Evolutionary conservation across 2,113 vertebrate species (phyloP).

Genomic region (Rhea pennata): DNA sequence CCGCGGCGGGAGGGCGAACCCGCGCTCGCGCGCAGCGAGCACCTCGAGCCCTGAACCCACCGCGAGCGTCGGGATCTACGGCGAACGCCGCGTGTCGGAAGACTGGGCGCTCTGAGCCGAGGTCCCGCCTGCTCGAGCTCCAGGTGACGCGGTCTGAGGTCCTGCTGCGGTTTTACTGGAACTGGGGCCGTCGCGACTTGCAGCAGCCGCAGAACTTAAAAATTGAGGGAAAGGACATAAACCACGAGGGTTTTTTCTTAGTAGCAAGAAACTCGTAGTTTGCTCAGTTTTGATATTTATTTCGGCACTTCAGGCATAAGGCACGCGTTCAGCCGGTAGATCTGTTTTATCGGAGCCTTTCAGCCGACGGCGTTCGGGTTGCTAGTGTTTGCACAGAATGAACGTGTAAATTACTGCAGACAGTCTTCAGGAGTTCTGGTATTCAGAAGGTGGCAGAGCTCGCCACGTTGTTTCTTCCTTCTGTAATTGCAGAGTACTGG

Average conservation of each 20-base stretch:
- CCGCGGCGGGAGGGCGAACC: no score
- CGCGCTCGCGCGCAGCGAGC: no score
- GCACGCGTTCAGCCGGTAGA: neutral
- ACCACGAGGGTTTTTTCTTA: neutral
- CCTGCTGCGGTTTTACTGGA: neutral
- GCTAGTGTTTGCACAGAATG: neutral
- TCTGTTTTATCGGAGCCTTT: neutral
- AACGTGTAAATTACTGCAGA: neutral
- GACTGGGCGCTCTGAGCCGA: no score
- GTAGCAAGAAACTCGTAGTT: neutral
- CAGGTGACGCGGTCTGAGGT: fast-evolving
- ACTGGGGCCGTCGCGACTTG: fast-evolving
- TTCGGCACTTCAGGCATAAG: neutral
- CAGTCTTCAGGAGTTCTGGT: neutral
- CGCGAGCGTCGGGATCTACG: no score
- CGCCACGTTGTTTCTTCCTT: neutral
- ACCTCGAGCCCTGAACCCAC: no score
- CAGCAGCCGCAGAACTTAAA: neutral
- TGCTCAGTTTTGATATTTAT: neutral
- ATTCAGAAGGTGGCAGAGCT: neutral
- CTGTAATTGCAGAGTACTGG: neutral
- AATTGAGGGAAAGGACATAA: neutral
- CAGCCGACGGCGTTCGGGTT: neutral
- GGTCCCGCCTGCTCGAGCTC: neutral
- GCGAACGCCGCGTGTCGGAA: no score